These are phyloP conservation scores for Pitta sordida DNA, from an alignment of 2,113 vertebrate genomes.

Conservation along the genomic window DNA sequence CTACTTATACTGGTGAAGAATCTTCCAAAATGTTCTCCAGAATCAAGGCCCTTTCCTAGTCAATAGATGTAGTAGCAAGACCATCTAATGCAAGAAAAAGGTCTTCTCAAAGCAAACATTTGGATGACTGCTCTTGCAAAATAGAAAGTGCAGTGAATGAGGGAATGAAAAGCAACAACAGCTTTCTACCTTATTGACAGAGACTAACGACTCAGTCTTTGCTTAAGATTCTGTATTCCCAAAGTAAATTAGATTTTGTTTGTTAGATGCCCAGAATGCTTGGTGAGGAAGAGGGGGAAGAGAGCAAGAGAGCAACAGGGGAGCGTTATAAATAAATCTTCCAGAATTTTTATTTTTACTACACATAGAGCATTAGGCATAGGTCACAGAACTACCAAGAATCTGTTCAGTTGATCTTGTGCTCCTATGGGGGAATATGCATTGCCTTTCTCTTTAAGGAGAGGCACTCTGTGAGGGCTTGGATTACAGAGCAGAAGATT, in stretches of 20 bases:
- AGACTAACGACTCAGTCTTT: not conserved
- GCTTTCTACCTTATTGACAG: not conserved
- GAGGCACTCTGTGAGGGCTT: not conserved
- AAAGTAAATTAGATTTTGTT: not conserved
- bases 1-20: not conserved
- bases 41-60: not conserved
- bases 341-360: not conserved
- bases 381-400: not conserved
- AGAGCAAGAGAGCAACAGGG: not conserved
- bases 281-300: accelerated
- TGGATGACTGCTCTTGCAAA: not conserved
- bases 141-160: not conserved
- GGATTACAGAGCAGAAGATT: not conserved
- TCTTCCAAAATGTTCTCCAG: not conserved
- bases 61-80: not conserved
- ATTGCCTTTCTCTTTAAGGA: not conserved
- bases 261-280: not conserved
- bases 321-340: not conserved
- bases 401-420: not conserved
- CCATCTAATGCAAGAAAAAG: not conserved
- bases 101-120: not conserved
- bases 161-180: not conserved
- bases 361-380: not conserved
- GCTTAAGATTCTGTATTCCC: not conserved
- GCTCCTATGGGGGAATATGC: not conserved